Evolutionary conservation across 2,888 invertebrate genomes (phyloP), one percentile per base, ranked within the genome.

Genomic region (Dasysyrphus tricinctus): DNA sequence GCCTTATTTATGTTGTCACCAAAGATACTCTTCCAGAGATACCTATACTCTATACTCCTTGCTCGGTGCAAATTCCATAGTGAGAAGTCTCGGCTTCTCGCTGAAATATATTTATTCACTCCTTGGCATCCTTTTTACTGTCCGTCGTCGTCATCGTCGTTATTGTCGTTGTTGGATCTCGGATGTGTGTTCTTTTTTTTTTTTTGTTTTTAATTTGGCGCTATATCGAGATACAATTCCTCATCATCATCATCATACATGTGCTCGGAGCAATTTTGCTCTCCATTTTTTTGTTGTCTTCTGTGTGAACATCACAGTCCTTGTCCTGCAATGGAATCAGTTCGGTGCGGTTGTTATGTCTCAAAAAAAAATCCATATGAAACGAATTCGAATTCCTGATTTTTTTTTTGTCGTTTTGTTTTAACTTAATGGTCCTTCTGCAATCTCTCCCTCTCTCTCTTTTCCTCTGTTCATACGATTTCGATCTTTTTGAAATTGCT

Each of bases 1-100:
- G 70, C 86, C 81, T 86, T 86, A 86, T 86, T 86, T 86, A 86
- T 79, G 86, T 74, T 86, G 86, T 79, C 86, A 86, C 82, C 82
- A 86, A 57, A 79, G 82, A 75, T 74, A 81, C 85, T 77, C 76
- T 44, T 14, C 39, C 34, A 51, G 59, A 39, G 65, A 83, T 77
- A 54, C 42, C 9, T 32, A 11, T 2, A 19, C 37, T 5, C 19
- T n/a, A n/a, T n/a, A 12, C 59, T 67, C 51, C 63, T 63, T 70
- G 67, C 32, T 74, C 75, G 77, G 74, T 67, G 75, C 78, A 82
- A 79, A 86, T 86, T 82, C 86, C 75, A 65, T 70, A 78, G 85
- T 86, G 85, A 81, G 81, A 81, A 81, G 77, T 76, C 81, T 76
- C 70, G 29, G 76, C 76, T 75, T 63, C 19, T 56, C 19, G 19